Base-by-base conservation (phyloP, 2,888 invertebrate genomes). In the Hypsopygia costalis region DNA sequence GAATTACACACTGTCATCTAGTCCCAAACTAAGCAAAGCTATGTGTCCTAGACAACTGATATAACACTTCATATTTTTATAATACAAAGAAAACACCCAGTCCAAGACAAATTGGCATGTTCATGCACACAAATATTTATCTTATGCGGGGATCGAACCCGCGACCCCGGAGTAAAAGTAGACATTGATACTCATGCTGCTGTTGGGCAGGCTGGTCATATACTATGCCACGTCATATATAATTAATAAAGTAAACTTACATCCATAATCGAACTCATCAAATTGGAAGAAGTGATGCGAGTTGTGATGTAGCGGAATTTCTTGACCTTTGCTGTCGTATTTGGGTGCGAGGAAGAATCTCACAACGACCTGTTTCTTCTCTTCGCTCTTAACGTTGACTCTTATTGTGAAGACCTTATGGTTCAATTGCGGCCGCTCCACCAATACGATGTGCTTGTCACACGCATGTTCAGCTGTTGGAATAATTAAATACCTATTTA, bases 271-370 rank as follows among this genome's bases (percentile, higher is more conserved):
- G 68, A 91, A 92, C 49, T 90, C 81, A 55, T 93, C 93, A 6
- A 93, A 61, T 55, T 90, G 75, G 54, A 90, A 88, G 69, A 92
- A 92, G 72, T 92, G 91, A 38, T 90, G 66, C 21, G 86, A 81
- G 69, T 90, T 91, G n/a, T 85, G 59, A 39, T 86, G 75, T 27
- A 93, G 77, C 52, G 91, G 87, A 27, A 91, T 74, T 43, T 81
- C 73, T 41, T 81, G 74, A 25, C 89, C 90, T 35, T 81, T 71
- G 56, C 91, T 88, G 61, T 93, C 92, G 63, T 91, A 92, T 72
- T 93, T 94, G 6, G 94, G 94, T 39, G 92, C 94, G 29, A 94
- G 62, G 90, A 92, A 94, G 44, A 93, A 81, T 46, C 90, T 91
- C 6, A 94, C 88, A 3, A 90, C 73, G 1, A 82, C 83, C 41